Base-by-base conservation (phyloP, 1,140 invertebrate species). In the Stenopsyche tienmushanensis region DNA sequence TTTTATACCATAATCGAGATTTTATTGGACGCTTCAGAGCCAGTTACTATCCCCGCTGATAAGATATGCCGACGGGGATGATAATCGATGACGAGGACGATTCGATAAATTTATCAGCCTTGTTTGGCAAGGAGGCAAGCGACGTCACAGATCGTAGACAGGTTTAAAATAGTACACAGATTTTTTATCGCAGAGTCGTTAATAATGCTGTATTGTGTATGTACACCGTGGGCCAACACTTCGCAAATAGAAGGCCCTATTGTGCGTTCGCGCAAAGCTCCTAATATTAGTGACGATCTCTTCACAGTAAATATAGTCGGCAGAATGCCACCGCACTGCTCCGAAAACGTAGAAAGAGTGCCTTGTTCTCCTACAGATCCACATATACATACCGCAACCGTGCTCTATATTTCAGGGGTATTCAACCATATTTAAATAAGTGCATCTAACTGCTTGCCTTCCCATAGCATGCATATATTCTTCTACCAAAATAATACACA, bases 251-350 rank as follows among this genome's bases (percentile, higher is more conserved):
- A 47, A 42, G 50, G 23, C 20, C 49, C 54, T 70, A 70, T 70
- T 70, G 62, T 70, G 24, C 39, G 13, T 17, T 8, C 41, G 26
- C 44, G 54, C 63, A 52, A 39, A 7, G 25, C 44, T 18, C 18
- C 66, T 64, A 66, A 66, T 62, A 53, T 62, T 62, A 62, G 65
- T 49, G 45, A 21, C 62, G 54, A 64, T 57, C 52, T 39, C 17
- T 64, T 67, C 66, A 63, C 62, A 59, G 66, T 60, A 68, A 64
- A 65, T 65, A 64, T 68, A 65, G 47, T 49, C 45, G 45, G 20
- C 47, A 62, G 64, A 70, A 58, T 64, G 68, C 68, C 55, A 41
- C 64, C 68, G 64, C 60, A 58, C 68, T 67, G 65, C 62, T 67
- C 62, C 42, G 55, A 59, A 25, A 60, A 29, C 64, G 45, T 64